Base-by-base conservation (phyloP, 1,140 invertebrate genomes). In the Ericerus pela region DNA sequence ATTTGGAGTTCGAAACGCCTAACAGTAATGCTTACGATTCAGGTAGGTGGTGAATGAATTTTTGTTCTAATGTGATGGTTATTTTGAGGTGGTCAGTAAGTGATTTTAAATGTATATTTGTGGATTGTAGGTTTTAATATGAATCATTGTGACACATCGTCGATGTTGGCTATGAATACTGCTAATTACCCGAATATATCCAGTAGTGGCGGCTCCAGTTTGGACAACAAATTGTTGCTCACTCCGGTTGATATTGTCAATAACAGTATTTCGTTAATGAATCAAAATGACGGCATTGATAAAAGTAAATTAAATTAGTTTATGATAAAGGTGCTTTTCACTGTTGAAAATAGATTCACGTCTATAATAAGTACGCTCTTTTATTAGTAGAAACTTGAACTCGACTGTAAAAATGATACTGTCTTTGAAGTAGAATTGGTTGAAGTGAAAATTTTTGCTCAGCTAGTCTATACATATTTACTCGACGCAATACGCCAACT, bases 171-270 rank as follows among this genome's bases (percentile, higher is more conserved):
- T 3, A 47, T 47, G 41, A 47, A 47, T 24, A 24, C 26, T 47
- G 22, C 41, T 8, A 47, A 47, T 22, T 47, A 47, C 16, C 41
- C 22, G 20, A 47, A 47, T 47, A 18, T 47, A 10, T 16, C 41
- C 3, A 47, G 26, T 22, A 24, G 20, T 2, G 26, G 26, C 20
- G 41, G 10, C 16, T 24, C 22, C 26, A 47, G 26, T 47, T 47
- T 47, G 26, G 41, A 47, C 8, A 47, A 47, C 18, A 47, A 47
- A 47, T 47, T 47, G 26, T 24, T 47, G 20, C 22, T 47, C 20
- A 24, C 41, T 8, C 41, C 10, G 41, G 41, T 24, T 18, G 41
- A 47, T 22, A 47, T 47, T 24, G n/a, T 41, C 4, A 47, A 47
- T 22, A 47, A 47, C 12, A 47, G 20, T 4, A 22, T 47, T 5